Percentiles rank a stretch among this genome's conserved stretches.
Conservation (phyloP, 2,797 vertebrate species). For the Sparidentex hasta region DNA sequence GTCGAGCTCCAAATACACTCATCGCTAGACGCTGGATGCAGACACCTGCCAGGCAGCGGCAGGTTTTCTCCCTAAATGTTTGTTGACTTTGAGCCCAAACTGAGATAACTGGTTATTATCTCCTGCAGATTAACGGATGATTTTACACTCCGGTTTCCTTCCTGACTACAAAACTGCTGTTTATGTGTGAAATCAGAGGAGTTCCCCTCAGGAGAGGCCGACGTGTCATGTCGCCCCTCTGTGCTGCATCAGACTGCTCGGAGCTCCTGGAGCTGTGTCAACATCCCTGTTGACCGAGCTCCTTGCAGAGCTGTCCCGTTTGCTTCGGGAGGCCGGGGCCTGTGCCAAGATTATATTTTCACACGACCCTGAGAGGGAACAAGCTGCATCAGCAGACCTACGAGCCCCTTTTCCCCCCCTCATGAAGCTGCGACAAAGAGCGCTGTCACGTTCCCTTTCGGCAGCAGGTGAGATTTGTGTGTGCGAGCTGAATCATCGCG, state of each 20-base stretch:
- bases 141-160: not conserved
- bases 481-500: slow-evolving; percentile 19
- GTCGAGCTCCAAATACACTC: not conserved
- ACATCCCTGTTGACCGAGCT: slow-evolving; percentile 70
- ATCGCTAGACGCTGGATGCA: too few species aligned
- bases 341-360: slow-evolving; percentile 78
- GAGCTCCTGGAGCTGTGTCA: slow-evolving; percentile 70
- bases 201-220: not conserved
- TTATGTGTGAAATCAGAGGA: not conserved
- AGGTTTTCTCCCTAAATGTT: not conserved
- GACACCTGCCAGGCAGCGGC: not conserved
- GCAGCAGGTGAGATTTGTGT: slow-evolving; percentile 59
- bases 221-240: not conserved
- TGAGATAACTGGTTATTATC: not conserved
- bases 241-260: not conserved
- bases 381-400: slow-evolving; percentile 64
- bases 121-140: not conserved
- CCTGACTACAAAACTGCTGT: not conserved
- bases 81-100: not conserved
- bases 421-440: slow-evolving; percentile 57
- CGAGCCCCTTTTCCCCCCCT: slow-evolving; percentile 29
- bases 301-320: slow-evolving; percentile 56
- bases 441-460: slow-evolving; percentile 49
- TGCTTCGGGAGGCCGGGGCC: slow-evolving; percentile 43
- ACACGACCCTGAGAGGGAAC: slow-evolving; percentile 66